Evolutionary conservation across 1,140 invertebrate species (phyloP), one percentile per base, ranked within the genome.

Genomic region (Anastatus disparis): DNA sequence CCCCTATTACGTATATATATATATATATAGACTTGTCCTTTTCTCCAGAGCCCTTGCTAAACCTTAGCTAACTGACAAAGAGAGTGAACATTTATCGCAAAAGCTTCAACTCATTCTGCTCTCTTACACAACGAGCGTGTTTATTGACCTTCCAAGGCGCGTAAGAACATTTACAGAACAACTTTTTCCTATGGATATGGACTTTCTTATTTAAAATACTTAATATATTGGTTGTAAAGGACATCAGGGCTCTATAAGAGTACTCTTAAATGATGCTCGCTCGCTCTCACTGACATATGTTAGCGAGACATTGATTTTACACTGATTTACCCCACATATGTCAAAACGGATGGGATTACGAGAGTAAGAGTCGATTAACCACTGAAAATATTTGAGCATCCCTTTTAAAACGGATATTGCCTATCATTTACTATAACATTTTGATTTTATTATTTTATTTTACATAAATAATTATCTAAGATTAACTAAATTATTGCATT

Each of bases 261-360:
- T n/a, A n/a, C 44, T 20, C 29, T 31, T 44, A 44, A 4, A 44
- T 17, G 3, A 10, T 64, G 10, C 59, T 65, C 63, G 38, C 12
- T 46, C 29, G 13, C 29, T 13, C 29, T 13, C 48, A 10, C 31
- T 67, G 63, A 70, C 82, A 82, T 82, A 83, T 82, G 83, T 71
- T 64, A 73, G 75, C 81, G 74, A 72, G 56, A 58, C 81, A 81
- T 80, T 48, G 77, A 84, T 83, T 83, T 82, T 75, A 82, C 77
- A 76, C 71, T 56, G 53, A 56, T 74, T 67, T 64, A 50, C 50
- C 58, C 58, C 61, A 65, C 81, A 84, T 84, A 80, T 83, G 81
- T 55, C 59, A 13, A 12, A 9, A 3, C 58, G n/a, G 46, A 53
- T 65, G 10, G n/a, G n/a, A n/a, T n/a, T n/a, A n/a, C n/a, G n/a